Evolutionary conservation across 2,888 invertebrate species (phyloP).

Genomic region (Drosophila ustulata): DNA sequence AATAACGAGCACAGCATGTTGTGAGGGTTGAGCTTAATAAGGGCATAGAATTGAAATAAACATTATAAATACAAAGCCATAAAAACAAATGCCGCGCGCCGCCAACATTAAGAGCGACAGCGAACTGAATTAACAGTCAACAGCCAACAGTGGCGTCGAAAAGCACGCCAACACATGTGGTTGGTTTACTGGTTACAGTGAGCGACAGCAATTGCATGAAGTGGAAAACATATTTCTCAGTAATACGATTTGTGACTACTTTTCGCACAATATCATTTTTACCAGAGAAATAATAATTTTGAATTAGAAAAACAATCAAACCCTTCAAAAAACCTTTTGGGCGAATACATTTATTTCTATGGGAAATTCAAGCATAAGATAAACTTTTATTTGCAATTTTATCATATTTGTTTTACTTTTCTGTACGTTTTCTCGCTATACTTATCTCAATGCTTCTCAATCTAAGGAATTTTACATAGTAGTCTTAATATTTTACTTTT

Average conservation of each 20-base stretch:
- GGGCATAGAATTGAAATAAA: constrained; percentile 76
- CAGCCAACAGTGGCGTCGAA: constrained; percentile 37
- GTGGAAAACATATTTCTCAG: not conserved
- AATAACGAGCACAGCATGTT: constrained; percentile 30
- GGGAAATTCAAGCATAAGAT: too few species aligned
- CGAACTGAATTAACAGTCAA: constrained; percentile 23
- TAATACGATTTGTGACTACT: too few species aligned
- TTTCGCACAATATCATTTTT: not conserved
- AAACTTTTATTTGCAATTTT: not conserved
- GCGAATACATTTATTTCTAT: too few species aligned
- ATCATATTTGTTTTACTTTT: not conserved
- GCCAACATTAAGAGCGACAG: constrained; percentile 49
- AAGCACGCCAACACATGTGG: constrained; percentile 31
- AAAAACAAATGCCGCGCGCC: constrained; percentile 53
- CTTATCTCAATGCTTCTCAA: not conserved
- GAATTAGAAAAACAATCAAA: too few species aligned
- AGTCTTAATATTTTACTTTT: too few species aligned
- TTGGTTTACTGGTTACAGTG: constrained; percentile 18
- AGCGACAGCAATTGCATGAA: not conserved
- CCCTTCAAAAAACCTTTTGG: too few species aligned
- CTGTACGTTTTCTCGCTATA: not conserved
- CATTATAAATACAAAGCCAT: constrained; percentile 79
- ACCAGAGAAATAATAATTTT: not conserved
- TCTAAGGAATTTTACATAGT: not conserved
- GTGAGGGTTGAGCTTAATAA: constrained; percentile 62